A percentile compares a stretch with the other conserved stretches of the same genome.
phyloP scores from a whole-genome alignment of 2,113 vertebrate genomes.

The Thunnus maccoyii region DNA sequence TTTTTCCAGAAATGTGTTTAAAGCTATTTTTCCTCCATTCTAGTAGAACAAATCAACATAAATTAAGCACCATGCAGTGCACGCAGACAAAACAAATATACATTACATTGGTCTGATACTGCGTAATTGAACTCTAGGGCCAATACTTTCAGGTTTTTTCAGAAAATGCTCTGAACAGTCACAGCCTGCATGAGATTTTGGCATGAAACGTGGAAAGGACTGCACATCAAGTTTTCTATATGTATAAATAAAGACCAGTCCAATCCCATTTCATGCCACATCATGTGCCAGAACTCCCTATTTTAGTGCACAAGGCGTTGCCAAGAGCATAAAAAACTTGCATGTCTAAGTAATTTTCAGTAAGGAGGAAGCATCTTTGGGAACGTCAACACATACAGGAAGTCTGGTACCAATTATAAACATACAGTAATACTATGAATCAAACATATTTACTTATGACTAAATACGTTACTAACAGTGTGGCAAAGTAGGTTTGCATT shows the following conservation, averaged over 20 bases:
- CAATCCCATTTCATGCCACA: conserved; percentile 38
- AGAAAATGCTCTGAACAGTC: background rate
- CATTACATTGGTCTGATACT: background rate
- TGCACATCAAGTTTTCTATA: background rate
- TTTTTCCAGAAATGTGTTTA: background rate
- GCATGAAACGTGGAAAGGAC: conserved; percentile 37
- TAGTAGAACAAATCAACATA: background rate
- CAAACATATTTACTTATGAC: background rate
- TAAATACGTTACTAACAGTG: background rate
- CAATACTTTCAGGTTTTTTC: background rate
- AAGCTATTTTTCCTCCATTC: background rate
- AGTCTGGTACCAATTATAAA: conserved; percentile 15
- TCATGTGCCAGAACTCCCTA: conserved; percentile 12
- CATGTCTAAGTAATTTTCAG: conserved; percentile 17
- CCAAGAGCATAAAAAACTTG: conserved; percentile 12
- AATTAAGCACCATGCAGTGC: background rate
- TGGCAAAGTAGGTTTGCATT: background rate
- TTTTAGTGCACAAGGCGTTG: conserved; percentile 3
- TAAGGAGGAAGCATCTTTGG: background rate
- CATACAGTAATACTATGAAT: background rate
- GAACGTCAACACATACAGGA: background rate
- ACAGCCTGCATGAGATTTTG: conserved; percentile 12
- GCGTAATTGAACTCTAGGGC: background rate
- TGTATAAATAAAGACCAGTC: conserved; percentile 5
- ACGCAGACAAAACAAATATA: background rate